A percentile compares a stretch with the other conserved stretches of the same genome.
Evolutionary conservation across 2,888 invertebrate species (phyloP).

Genomic region (Ceraclea dissimilis): DNA sequence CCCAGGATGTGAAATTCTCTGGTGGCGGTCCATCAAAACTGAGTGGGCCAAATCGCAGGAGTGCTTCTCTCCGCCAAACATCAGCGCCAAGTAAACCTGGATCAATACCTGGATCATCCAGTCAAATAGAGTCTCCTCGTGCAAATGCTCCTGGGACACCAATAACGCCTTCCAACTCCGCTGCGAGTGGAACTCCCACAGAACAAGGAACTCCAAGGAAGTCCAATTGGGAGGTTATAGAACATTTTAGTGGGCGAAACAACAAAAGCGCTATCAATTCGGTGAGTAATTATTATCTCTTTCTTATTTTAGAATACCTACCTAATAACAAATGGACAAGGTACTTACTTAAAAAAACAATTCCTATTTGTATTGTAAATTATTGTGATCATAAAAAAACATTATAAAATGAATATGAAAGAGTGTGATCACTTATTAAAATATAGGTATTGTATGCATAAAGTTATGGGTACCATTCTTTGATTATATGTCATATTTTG

Average conservation of each 20-base stretch:
- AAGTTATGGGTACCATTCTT: too few species aligned
- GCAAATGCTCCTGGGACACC: conserved; percentile 34
- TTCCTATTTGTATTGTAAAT: too few species aligned
- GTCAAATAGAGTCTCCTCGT: not conserved
- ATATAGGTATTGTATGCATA: too few species aligned
- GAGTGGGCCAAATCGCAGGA: conserved; percentile 1
- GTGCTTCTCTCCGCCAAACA: conserved; percentile 10
- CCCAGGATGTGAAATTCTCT: conserved; percentile 10
- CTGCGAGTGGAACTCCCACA: conserved; percentile 39
- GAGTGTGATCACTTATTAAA: too few species aligned
- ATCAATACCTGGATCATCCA: conserved; percentile 28
- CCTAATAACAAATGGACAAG: too few species aligned
- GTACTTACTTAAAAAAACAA: too few species aligned
- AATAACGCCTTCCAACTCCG: conserved; percentile 39
- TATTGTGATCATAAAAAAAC: too few species aligned
- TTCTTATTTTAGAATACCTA: too few species aligned
- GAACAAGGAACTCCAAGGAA: conserved; percentile 62
- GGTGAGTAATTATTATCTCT: conserved; percentile 2
- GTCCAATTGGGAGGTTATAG: conserved; percentile 88
- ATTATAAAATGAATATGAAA: too few species aligned
- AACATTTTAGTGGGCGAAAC: conserved; percentile 66
- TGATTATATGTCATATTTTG: too few species aligned
- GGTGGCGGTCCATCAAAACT: conserved; percentile 1
- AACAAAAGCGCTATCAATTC: conserved; percentile 25
- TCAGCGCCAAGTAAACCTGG: not conserved